These are phyloP conservation scores for Dyspetes luteomarginatus DNA, from an alignment of 2,888 invertebrate genomes.

Conservation along the genomic window DNA sequence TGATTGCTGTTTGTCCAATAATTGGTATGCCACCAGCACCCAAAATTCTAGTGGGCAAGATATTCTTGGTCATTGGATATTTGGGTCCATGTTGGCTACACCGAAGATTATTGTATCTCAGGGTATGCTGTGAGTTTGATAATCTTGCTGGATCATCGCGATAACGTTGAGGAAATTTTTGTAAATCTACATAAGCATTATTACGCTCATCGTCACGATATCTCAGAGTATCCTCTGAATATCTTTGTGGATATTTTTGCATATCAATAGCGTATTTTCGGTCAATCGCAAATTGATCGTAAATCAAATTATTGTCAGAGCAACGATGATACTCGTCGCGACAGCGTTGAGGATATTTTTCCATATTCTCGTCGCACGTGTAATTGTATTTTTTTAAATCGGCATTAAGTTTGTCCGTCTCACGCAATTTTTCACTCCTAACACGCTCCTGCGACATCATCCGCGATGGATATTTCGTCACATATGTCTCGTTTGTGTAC, in stretches of 20 bases:
- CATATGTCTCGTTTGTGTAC: constrained; percentile 72
- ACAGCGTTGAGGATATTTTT: constrained; percentile 81
- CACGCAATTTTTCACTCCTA: constrained; percentile 66
- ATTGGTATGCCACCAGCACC: constrained; percentile 79
- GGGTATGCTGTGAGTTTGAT: constrained; percentile 73
- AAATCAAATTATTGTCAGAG: constrained; percentile 79
- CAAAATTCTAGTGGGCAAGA: constrained; percentile 77
- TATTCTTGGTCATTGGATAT: constrained; percentile 76
- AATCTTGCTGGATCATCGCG: constrained; percentile 77
- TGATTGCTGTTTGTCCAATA: constrained; percentile 80
- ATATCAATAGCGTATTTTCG: constrained; percentile 66
- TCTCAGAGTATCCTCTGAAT: constrained; percentile 75
- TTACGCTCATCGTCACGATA: constrained; percentile 72
- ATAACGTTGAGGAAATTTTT: constrained; percentile 79
- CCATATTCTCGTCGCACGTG: constrained; percentile 79
- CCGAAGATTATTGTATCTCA: constrained; percentile 79
- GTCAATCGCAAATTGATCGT: constrained; percentile 77
- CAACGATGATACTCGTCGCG: constrained; percentile 81
- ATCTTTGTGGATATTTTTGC: constrained; percentile 74
- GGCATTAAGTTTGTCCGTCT: constrained; percentile 65
- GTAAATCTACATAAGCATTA: constrained; percentile 73
- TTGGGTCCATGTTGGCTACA: constrained; percentile 76
- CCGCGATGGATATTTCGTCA: constrained; percentile 73
- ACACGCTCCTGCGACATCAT: constrained; percentile 74
- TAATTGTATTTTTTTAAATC: constrained; percentile 78